Base-by-base conservation (phyloP, 2,888 invertebrate genomes). In the Theodoxus fluviatilis region DNA sequence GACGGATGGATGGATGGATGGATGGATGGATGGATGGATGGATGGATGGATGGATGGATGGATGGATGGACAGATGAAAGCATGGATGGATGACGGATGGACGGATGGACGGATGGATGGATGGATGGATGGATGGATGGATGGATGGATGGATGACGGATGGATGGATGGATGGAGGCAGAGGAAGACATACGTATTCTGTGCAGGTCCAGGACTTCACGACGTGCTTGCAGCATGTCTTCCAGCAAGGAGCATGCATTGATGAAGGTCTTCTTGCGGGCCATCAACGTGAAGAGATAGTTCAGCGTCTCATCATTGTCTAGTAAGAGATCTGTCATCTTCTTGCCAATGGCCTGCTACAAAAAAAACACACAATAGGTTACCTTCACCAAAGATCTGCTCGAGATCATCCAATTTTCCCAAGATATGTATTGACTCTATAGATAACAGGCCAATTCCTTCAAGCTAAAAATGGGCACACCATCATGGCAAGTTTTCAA, bases 231-330 rank as follows among this genome's bases (percentile, higher is more conserved):
- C 65, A 86, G 75, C 77, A 86, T 80, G 71, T 86, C 86, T 72
- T 86, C 86, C 33, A 86, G 78, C 38, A 86, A 79, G 73, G 84
- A 84, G 73, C 85, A 85, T 15, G 86, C 80, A 69, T 81, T 84
- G 52, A 84, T 79, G 73, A 81, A 84, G 31, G 85, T 85, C 74
- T 85, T 83, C 74, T 83, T 79, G 70, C 83, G 79, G 47, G 81
- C 80, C 40, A 86, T 76, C 61, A 85, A 74, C 22, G 84, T 82
- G 75, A 86, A 86, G 67, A 83, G 77, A 72, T 85, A 85, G 71
- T 83, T 83, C 47, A 85, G 74, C 22, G 84, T 78, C 68, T 85
- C 85, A 68, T 84, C 82, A 71, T 80, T 78, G 25, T 77, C 77
- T 74, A 83, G 76, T 57, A 84, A 70, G 38, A 76, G 71, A 7